Evolutionary conservation across 1,140 invertebrate genomes (phyloP), one percentile per base, ranked within the genome.

Genomic region (Scylla paramamosain): DNA sequence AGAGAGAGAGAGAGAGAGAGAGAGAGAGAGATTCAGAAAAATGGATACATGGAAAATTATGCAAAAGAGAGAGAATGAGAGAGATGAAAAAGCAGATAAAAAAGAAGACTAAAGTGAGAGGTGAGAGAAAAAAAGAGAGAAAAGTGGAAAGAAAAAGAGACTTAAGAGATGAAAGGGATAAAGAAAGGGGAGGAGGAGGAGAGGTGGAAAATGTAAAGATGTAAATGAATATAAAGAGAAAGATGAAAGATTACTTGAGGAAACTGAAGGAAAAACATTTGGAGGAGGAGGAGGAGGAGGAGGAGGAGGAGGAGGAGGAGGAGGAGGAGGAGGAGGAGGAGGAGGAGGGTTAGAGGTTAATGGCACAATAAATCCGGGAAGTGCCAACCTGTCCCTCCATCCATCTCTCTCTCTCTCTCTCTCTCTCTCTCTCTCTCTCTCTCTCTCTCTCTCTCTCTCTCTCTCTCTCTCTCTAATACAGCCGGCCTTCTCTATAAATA

Each of bases 391-490:
- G 67, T 77, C 67, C 67, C 25, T 77, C 67, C 67, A 77, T 77
- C 67, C 67, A 77, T 77, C 67, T 77, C 67, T 77, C 67, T 77
- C 67, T n/a, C 25, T 77, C 67, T 77, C 67, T 77, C 25, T 77
- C 67, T 77, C 67, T 77, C n/a, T 77, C 67, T 77, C n/a, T 77
- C 67, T n/a, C n/a, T 77, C 20, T 77, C 67, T 77, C n/a, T n/a
- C 67, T 77, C 67, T n/a, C n/a, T 77, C 67, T 77, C 67, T 59
- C 67, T 77, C 67, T 77, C n/a, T n/a, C 67, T 77, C 67, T n/a
- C n/a, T n/a, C 59, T 67, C 67, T n/a, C n/a, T 77, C 67, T 77
- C 67, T 77, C 25, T 77, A 20, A 59, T 12, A 59, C 52, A 59
- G 52, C 52, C 52, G 1, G 12, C 16, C 16, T 14, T 20, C 52